These are phyloP conservation scores for Amphimallon solstitiale DNA, from an alignment of 2,888 invertebrate genomes.

Conservation along the genomic window DNA sequence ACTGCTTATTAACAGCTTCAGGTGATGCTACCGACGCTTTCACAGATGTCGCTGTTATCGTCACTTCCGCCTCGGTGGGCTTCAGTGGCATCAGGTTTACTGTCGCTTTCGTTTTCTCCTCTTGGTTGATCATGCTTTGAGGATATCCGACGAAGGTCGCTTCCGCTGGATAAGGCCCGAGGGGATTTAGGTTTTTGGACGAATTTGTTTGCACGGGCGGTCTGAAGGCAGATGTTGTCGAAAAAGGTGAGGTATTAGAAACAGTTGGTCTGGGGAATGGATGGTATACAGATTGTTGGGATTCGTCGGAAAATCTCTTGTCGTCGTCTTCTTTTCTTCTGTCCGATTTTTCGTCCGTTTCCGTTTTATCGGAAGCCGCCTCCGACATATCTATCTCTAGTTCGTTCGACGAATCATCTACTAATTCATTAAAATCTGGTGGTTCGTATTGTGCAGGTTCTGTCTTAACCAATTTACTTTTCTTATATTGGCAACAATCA, in stretches of 20 bases:
- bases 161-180: conserved; percentile 75
- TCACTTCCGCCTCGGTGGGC: conserved; percentile 27
- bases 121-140: conserved; percentile 58
- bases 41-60: conserved; percentile 30
- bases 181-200: conserved; percentile 61
- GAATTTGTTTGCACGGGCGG: conserved; percentile 65
- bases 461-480: conserved; percentile 52
- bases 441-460: conserved; percentile 71
- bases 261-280: conserved; percentile 57
- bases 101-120: conserved; percentile 62
- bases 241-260: conserved; percentile 72
- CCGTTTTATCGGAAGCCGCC: conserved; percentile 72
- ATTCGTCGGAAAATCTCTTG: conserved; percentile 58
- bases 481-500: conserved; percentile 52
- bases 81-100: conserved; percentile 65
- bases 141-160: conserved; percentile 81
- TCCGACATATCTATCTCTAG: conserved; percentile 84
- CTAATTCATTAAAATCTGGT: conserved; percentile 79
- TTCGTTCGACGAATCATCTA: conserved; percentile 82
- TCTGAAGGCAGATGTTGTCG: conserved; percentile 82
- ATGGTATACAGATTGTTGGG: conserved; percentile 50
- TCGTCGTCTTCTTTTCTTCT: conserved; percentile 66
- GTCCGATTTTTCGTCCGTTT: conserved; percentile 66
- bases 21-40: conserved; percentile 58
- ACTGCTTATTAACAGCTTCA: conserved; percentile 76